phyloP scores from a whole-genome alignment of 1,140 invertebrate species.

The Chironomus striatipennis region DNA sequence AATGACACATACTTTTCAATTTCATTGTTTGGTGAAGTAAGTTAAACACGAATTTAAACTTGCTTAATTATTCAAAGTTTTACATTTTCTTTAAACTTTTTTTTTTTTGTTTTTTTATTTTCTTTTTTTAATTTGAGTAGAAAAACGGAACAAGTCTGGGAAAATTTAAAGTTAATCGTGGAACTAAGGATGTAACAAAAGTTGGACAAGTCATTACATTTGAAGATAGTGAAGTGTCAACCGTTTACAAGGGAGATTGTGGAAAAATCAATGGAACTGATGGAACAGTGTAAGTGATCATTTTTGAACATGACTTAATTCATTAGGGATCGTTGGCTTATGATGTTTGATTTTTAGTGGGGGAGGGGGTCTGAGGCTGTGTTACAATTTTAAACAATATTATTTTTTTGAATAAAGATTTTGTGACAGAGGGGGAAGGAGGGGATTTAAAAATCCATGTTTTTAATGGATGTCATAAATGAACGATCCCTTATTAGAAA shows the following conservation, averaged over 20 bases:
- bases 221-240: neutral
- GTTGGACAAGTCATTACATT: neutral
- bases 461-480: no score
- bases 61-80: neutral
- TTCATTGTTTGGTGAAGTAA: constrained; percentile 59
- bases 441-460: no score
- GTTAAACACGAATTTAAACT: constrained; percentile 28
- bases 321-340: no score
- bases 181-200: neutral
- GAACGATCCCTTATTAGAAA: no score
- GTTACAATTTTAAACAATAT: no score
- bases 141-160: neutral
- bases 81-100: neutral
- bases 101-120: neutral
- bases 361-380: no score
- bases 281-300: neutral
- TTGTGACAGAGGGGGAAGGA: no score
- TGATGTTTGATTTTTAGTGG: no score
- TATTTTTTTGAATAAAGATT: no score
- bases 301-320: neutral
- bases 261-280: neutral
- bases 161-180: neutral
- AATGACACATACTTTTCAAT: constrained; percentile 54
- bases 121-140: neutral
- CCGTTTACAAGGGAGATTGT: neutral